A percentile compares a stretch with the other conserved stretches of the same genome.
These are phyloP conservation scores for Chaetogeoica ovagalla DNA, from an alignment of 2,888 invertebrate genomes.

Conservation along the genomic window DNA sequence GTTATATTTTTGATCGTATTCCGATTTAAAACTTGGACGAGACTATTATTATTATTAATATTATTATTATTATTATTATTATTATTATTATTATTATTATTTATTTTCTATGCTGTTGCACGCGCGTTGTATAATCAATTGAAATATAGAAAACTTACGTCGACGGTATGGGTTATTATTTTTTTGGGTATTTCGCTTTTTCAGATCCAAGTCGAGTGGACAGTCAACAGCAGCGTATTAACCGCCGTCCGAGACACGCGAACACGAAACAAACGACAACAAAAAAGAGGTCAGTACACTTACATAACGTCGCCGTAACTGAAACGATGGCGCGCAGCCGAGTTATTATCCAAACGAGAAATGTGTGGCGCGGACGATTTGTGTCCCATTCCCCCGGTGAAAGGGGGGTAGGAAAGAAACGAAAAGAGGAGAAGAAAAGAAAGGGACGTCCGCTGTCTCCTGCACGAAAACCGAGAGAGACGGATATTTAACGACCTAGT, in stretches of 20 bases:
- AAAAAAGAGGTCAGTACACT: slow-evolving; percentile 45
- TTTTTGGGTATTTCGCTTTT: not conserved
- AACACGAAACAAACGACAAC: too few relatives aligned
- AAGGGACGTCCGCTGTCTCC: slow-evolving; percentile 7
- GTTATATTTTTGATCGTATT: too few relatives aligned
- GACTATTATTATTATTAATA: too few relatives aligned
- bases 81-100: too few relatives aligned
- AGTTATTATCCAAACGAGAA: too few relatives aligned
- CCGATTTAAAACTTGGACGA: too few relatives aligned
- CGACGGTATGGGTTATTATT: not conserved
- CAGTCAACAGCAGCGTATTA: not conserved
- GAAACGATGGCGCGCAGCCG: not conserved
- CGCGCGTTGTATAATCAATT: too few relatives aligned
- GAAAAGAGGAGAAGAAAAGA: slow-evolving; percentile 11
- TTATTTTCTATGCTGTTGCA: too few relatives aligned
- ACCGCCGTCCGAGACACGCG: not conserved
- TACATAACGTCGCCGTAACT: slow-evolving; percentile 25
- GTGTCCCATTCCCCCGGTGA: slow-evolving; percentile 9
- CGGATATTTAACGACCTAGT: slow-evolving; percentile 43
- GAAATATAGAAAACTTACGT: too few relatives aligned
- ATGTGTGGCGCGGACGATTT: slow-evolving; percentile 4
- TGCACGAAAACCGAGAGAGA: too few relatives aligned
- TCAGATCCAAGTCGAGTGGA: slow-evolving; percentile 3
- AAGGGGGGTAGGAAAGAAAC: not conserved
- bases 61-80: too few relatives aligned